phyloP scores from a whole-genome alignment of 2,797 vertebrate species.

The Gobio occitaniae region DNA sequence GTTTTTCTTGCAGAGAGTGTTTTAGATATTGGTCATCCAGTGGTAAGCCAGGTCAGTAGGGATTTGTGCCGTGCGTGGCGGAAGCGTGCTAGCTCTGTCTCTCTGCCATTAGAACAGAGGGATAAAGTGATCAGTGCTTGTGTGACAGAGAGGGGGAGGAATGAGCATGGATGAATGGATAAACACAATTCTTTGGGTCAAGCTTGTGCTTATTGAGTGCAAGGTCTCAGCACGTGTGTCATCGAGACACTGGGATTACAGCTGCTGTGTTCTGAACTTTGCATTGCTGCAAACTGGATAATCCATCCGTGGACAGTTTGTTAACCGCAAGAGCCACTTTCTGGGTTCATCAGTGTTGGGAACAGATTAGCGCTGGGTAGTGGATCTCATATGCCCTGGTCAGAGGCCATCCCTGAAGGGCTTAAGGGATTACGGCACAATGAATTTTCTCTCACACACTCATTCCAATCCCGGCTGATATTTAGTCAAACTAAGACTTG shows the following conservation, averaged over 20 bases:
- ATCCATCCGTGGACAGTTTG: constrained; percentile 81
- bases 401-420: constrained; percentile 82
- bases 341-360: constrained; percentile 80
- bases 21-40: constrained; percentile 26
- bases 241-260: constrained; percentile 66
- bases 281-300: constrained; percentile 70
- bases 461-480: constrained; percentile 69
- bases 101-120: constrained; percentile 54
- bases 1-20: not conserved
- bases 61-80: constrained; percentile 7
- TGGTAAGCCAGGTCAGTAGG: constrained; percentile 11
- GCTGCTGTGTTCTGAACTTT: constrained; percentile 70
- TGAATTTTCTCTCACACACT: constrained; percentile 62
- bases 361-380: constrained; percentile 81
- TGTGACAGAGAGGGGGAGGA: constrained; percentile 39
- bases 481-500: constrained; percentile 72
- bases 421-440: constrained; percentile 82
- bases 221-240: constrained; percentile 61
- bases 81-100: constrained; percentile 44
- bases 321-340: constrained; percentile 81
- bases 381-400: constrained; percentile 83
- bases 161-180: constrained; percentile 56
- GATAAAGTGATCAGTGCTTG: constrained; percentile 59
- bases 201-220: constrained; percentile 50
- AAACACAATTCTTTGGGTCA: constrained; percentile 58